These are phyloP conservation scores for Camptogramma bilineatum DNA, from an alignment of 2,888 invertebrate species.

Conservation along the genomic window DNA sequence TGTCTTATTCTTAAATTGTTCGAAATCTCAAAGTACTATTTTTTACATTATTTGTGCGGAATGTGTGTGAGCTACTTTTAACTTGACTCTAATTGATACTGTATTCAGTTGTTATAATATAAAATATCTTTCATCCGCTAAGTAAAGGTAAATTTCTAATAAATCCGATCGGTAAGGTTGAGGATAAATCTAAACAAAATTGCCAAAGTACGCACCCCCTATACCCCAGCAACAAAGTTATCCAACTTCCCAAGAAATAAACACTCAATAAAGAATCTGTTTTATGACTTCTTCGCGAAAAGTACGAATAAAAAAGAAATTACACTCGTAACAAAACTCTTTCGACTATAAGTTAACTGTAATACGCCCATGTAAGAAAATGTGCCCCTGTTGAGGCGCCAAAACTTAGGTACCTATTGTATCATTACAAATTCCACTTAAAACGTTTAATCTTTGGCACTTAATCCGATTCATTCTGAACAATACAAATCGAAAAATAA, in stretches of 20 bases:
- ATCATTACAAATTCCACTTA: neutral
- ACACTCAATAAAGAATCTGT: constrained; percentile 41
- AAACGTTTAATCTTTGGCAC: constrained; percentile 5
- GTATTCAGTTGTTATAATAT: no score
- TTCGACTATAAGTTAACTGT: constrained; percentile 9
- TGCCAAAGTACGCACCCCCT: constrained; percentile 25
- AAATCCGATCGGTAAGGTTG: neutral
- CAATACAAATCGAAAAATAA: constrained; percentile 37
- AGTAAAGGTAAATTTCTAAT: neutral
- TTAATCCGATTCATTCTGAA: constrained; percentile 29
- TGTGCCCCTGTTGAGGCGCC: constrained; percentile 12
- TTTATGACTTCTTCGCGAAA: constrained; percentile 43
- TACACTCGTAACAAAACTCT: constrained; percentile 29
- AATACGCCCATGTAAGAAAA: constrained; percentile 3
- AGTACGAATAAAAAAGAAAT: constrained; percentile 43
- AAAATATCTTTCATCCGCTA: no score
- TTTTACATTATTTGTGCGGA: no score
- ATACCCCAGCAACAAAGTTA: constrained; percentile 37
- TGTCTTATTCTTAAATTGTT: no score
- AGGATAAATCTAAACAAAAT: constrained; percentile 17
- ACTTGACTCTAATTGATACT: no score
- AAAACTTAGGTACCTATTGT: neutral
- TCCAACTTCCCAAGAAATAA: constrained; percentile 40
- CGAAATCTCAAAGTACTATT: no score
- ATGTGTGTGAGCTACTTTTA: no score